Base-by-base conservation (phyloP, 2,888 invertebrate species). In the Hermodice carunculata region DNA sequence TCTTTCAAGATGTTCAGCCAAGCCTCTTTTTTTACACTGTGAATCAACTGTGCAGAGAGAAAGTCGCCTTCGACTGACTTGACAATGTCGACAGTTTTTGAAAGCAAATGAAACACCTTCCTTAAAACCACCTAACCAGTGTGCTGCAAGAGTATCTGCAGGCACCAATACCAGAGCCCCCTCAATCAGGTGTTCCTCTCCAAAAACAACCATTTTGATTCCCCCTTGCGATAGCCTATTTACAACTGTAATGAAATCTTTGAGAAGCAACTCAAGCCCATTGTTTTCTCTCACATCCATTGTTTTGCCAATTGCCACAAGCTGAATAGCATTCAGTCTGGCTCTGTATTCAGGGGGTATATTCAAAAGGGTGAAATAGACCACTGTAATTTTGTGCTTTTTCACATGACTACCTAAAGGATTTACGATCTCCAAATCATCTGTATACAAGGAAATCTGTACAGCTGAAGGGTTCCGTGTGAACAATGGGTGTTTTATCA, bases 311-410 rank as follows among this genome's bases (percentile, higher is more conserved):
- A 64, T 31, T n/a, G 44, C 44, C 14, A 64, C 57, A 31, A 64
- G 46, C 31, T 67, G 64, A 24, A 67, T 67, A 26, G 49, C 32
- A 40, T 61, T 31, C 14, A 68, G 34, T 40, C 58, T 61, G 22
- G 64, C 61, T 37, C 61, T 44, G 34, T 48, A 61, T 26, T 61
- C 31, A 3, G 67, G 67, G 28, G 54, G 61, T 11, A 64, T 32
- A 48, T 68, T 68, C 6, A 49, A 57, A 29, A 68, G 43, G 17
- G 51, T 32, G 61, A 58, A 61, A 26, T 68, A 68, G 37, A 68
- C 52, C 43, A 54, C 57, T 31, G 26, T 52, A 43, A 68, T 58
- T 48, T 64, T 68, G 28, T 64, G 48, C 51, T 61, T 57, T 29
- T 64, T 61, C 28, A 61, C 49, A 42, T 57, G 44, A 4, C 19